phyloP scores from a whole-genome alignment of 2,888 invertebrate species.

The Drosophila mercatorum region DNA sequence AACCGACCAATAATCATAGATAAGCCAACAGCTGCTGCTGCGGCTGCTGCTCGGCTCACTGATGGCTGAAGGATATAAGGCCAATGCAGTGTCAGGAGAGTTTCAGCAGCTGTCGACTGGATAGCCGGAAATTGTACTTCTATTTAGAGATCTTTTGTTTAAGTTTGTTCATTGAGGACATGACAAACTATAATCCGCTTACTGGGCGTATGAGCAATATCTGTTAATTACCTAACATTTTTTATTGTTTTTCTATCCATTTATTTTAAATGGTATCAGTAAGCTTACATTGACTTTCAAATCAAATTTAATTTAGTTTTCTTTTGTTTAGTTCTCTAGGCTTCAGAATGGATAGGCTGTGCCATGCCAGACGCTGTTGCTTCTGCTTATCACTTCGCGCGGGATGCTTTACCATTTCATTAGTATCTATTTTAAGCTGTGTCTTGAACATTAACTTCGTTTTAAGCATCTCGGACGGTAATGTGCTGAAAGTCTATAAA shows the following conservation, averaged over 20 bases:
- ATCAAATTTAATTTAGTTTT: background rate
- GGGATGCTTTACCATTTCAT: background rate
- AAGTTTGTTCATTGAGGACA: background rate
- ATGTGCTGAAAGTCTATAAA: background rate
- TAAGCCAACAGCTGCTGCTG: constrained; percentile 21
- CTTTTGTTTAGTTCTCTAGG: background rate
- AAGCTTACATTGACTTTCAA: background rate
- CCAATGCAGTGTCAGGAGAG: background rate
- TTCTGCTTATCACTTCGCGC: background rate
- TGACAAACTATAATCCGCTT: background rate
- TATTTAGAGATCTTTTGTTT: background rate
- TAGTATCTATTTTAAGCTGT: background rate
- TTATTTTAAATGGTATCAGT: background rate
- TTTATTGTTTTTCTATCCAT: too few relatives aligned
- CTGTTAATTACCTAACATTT: too few relatives aligned
- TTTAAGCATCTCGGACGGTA: background rate
- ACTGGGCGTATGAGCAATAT: background rate
- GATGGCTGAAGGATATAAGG: constrained; percentile 9
- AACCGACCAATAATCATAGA: constrained; percentile 44
- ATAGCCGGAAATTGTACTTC: background rate
- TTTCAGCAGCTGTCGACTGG: background rate
- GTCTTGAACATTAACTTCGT: background rate
- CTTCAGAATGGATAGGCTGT: background rate
- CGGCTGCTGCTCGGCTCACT: background rate
- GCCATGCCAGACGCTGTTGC: background rate